Base-by-base conservation (phyloP, 2,797 vertebrate genomes). In the Phrynocephalus guinanensis region DNA sequence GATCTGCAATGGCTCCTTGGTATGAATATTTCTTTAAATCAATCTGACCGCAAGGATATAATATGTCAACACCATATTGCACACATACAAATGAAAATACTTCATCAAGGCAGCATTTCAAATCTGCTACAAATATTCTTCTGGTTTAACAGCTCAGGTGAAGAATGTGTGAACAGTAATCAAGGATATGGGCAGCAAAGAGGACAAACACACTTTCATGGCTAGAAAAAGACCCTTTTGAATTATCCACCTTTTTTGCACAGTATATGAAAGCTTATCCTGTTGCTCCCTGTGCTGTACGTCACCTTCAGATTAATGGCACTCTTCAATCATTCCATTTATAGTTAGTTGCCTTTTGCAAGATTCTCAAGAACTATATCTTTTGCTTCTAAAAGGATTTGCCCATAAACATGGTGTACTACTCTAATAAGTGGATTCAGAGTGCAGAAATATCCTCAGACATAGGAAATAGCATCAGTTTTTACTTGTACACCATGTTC, bases 11-110 rank as follows among this genome's bases (percentile, higher is more conserved):
- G 33, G 0, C 84, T 89, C 94, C 60, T 91, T 90, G 90, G 88
- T 90, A 94, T 90, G 89, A 91, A 89, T 10, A 10, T 92, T 94
- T 92, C 94, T 95, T 95, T 92, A 93, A 95, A 95, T 90, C 84
- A 95, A 84, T 80, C 79, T 91, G 88, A 91, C 89, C 88, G 94
- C 95, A 95, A 95, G 93, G 95, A 94, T 79, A 90, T 94, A 96
- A 96, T 93, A 60, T 79, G 91, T 93, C 92, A 87, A 79, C 86
- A 89, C 70, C 6, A 91, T 77, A 88, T 85, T 90, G 90, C 89
- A 94, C 71, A 88, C 79, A 86, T 67, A 92, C 90, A 75, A 82
- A 85, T 86, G 86, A 93, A 96, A 95, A 96, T 94, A 92, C 93
- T 95, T 95, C 86, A 94, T 90, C 79, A 95, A 92, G 80, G 89